Evolutionary conservation across 1,140 invertebrate genomes (phyloP), one percentile per base, ranked within the genome.

Genomic region (Antheraea mylitta): DNA sequence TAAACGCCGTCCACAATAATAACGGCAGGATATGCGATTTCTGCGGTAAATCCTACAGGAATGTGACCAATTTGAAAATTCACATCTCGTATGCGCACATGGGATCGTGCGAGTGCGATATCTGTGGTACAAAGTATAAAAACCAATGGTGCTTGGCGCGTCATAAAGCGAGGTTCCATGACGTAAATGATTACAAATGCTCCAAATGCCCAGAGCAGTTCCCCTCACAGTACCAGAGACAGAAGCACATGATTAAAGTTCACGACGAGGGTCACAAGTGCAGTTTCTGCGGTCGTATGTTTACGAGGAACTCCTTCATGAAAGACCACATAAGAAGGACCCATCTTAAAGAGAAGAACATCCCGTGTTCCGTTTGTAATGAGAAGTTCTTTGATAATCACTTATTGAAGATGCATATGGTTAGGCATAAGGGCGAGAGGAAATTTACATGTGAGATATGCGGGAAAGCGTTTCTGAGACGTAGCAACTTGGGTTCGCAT

Each of bases 351-450:
- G 89, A 91, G 67, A 90, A 89, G 58, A 85, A 87, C 45, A 84
- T 89, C 2, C 74, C 80, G 0, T 92, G 90, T 60, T 78, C 87
- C 0, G 73, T 92, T 13, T 92, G 90, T 38, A 80, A 80, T 62
- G 86, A 89, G 53, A 87, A 81, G 36, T 90, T 92, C 59, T 92
- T 90, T 37, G 86, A 92, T 68, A 90, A 89, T 69, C 79, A 90
- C 67, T 67, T 83, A 6, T 59, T 92, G 61, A 84, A 66, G 48
- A 64, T 90, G 72, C 90, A 92, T 85, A 96, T 97, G 93, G 91
- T 95, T 22, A 95, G 94, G 22, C 95, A 96, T 73, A 94, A 94
- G 5, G 95, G 95, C 0, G 95, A 94, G 65, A 90, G 94, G 42
- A 93, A 93, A 4, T 95, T 94, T 64, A 87, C 83, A 42, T 95